A percentile compares a stretch with the other conserved stretches of the same genome.
These are phyloP conservation scores for Caenorhabditis becei DNA, from an alignment of 2,888 invertebrate genomes.

Conservation along the genomic window DNA sequence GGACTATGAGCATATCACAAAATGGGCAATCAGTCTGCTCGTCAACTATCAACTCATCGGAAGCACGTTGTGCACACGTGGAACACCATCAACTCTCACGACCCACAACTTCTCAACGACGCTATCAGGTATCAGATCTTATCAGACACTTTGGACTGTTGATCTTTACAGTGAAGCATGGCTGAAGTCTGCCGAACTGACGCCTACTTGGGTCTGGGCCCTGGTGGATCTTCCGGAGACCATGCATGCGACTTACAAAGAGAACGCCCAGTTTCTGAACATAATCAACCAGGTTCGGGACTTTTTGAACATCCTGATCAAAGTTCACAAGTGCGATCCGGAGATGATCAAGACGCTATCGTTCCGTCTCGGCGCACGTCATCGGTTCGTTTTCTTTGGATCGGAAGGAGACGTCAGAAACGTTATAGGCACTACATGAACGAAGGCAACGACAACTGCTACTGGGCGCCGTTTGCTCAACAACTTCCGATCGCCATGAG, in stretches of 20 bases:
- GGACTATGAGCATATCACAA: conserved; percentile 41
- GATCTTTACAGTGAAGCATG: conserved; percentile 70
- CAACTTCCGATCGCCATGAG: conserved; percentile 72
- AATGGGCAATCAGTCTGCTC: conserved; percentile 70
- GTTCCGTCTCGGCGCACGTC: conserved; percentile 72
- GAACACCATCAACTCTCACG: conserved; percentile 66
- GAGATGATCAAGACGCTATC: conserved; percentile 72
- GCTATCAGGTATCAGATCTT: conserved; percentile 65
- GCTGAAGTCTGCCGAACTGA: conserved; percentile 71
- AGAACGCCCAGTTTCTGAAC: conserved; percentile 69
- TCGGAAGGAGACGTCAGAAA: neutral
- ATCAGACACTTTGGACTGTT: neutral
- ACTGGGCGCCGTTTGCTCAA: conserved; percentile 75
- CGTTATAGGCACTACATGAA: conserved; percentile 67
- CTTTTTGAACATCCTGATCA: conserved; percentile 71
- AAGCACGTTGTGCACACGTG: conserved; percentile 72
- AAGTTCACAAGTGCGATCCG: conserved; percentile 73
- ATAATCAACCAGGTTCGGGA: conserved; percentile 73
- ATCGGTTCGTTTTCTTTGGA: conserved; percentile 63
- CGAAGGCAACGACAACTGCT: conserved; percentile 73
- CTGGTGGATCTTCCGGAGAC: conserved; percentile 73
- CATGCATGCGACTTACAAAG: conserved; percentile 66
- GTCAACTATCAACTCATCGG: conserved; percentile 60
- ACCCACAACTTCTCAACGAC: conserved; percentile 65
- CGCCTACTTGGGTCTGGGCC: conserved; percentile 75